Evolutionary conservation across 2,797 vertebrate species (phyloP).

Genomic region (Ataeniobius toweri): DNA sequence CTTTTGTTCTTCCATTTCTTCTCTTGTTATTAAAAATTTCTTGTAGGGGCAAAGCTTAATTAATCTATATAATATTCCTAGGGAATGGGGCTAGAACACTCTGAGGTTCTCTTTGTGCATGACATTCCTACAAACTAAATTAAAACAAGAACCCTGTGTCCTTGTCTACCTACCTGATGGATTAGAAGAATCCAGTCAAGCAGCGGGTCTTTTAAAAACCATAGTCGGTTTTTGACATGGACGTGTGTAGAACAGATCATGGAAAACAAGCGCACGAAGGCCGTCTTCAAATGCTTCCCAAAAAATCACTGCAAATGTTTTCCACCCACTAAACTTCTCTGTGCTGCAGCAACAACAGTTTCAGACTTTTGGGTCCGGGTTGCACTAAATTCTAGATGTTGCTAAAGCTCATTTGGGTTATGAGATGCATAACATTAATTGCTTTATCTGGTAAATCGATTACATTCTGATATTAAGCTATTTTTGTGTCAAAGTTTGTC

Average conservation of each 20-base stretch:
- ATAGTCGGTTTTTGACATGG: neutral
- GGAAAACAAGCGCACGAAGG: neutral
- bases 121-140: slow-evolving; percentile 5
- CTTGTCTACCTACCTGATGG: neutral
- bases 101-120: slow-evolving; percentile 8
- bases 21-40: neutral
- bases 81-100: neutral
- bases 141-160: neutral
- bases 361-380: neutral
- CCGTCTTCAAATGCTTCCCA: neutral
- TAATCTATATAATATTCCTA: neutral
- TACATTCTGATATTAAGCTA: too few relatives aligned
- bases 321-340: neutral
- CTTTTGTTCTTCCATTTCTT: slow-evolving; percentile 26
- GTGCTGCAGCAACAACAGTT: too few relatives aligned
- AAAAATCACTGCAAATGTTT: neutral
- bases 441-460: too few relatives aligned
- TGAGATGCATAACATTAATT: too few relatives aligned
- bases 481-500: too few relatives aligned
- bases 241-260: neutral
- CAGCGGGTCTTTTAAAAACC: neutral
- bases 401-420: too few relatives aligned
- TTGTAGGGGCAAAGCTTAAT: neutral
- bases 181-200: neutral
- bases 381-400: too few relatives aligned